Percentiles rank a stretch among this genome's conserved stretches.
These are phyloP conservation scores for Agriopis leucophaearia DNA, from an alignment of 2,888 invertebrate genomes.

Conservation along the genomic window DNA sequence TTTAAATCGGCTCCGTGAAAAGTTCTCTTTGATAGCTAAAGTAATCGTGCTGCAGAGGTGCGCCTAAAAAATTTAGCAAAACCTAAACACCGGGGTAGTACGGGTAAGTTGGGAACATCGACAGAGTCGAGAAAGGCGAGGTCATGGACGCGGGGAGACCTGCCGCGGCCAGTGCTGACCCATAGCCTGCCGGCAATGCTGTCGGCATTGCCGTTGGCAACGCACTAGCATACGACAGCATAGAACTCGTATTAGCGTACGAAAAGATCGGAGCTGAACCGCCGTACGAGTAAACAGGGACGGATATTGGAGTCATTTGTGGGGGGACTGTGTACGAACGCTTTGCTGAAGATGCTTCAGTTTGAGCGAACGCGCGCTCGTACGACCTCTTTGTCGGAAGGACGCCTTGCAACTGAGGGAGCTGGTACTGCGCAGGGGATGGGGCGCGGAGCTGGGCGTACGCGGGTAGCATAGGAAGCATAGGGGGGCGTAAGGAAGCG, in stretches of 20 bases:
- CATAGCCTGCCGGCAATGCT: slow-evolving; percentile 71
- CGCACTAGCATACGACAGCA: slow-evolving; percentile 70
- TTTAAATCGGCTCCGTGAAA: not conserved
- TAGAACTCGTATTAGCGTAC: slow-evolving; percentile 72
- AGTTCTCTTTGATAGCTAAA: not conserved
- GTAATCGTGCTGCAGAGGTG: not conserved
- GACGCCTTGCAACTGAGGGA: slow-evolving; percentile 63
- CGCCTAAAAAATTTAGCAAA: not conserved
- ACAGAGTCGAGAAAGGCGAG: slow-evolving; percentile 64
- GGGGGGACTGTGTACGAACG: slow-evolving; percentile 74
- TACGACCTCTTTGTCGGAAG: slow-evolving; percentile 89
- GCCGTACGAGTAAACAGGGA: slow-evolving; percentile 85
- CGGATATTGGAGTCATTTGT: slow-evolving; percentile 74
- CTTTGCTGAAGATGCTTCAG: slow-evolving; percentile 79
- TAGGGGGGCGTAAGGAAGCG: slow-evolving; percentile 76
- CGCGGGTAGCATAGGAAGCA: slow-evolving; percentile 62
- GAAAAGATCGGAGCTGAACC: slow-evolving; percentile 76
- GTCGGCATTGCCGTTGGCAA: slow-evolving; percentile 65
- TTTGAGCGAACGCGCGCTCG: slow-evolving; percentile 90
- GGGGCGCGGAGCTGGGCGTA: slow-evolving; percentile 67
- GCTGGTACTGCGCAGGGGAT: slow-evolving; percentile 54
- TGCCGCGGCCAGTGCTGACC: slow-evolving; percentile 67
- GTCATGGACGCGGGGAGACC: slow-evolving; percentile 63
- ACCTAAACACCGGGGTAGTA: slow-evolving; percentile 47
- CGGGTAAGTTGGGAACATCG: slow-evolving; percentile 77